Evolutionary conservation across 2,113 vertebrate genomes (phyloP).

Genomic region (Festucalex cinctus): DNA sequence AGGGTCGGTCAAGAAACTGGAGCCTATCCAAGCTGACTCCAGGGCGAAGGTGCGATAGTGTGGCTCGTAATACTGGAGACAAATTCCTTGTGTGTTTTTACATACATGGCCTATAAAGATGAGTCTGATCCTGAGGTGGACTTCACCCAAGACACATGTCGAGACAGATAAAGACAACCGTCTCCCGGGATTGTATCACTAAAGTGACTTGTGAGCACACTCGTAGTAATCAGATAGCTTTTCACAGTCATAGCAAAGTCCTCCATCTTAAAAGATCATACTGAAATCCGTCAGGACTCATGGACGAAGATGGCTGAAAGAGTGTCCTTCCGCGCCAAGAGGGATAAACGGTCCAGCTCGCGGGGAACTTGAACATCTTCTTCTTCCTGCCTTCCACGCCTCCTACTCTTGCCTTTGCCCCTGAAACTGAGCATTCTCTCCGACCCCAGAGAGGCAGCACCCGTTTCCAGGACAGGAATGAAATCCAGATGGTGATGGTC

Average conservation of each 20-base stretch:
- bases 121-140: no score
- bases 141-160: no score
- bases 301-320: neutral
- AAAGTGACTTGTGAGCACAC: neutral
- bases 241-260: no score
- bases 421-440: constrained; percentile 74
- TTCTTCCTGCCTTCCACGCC: constrained; percentile 67
- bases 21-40: neutral
- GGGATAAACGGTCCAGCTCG: no score
- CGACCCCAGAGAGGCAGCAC: constrained; percentile 70
- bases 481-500: constrained; percentile 93
- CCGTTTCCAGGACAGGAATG: constrained; percentile 86
- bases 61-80: no score
- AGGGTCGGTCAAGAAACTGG: neutral
- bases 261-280: no score
- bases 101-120: no score
- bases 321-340: no score
- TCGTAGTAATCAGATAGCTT: neutral
- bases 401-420: constrained; percentile 56
- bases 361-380: neutral
- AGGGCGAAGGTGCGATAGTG: no score
- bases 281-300: constrained; percentile 30
- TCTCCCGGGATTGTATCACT: neutral
- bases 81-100: no score
- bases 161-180: no score